phyloP scores from a whole-genome alignment of 1,140 invertebrate species.

The Lucilia cuprina region DNA sequence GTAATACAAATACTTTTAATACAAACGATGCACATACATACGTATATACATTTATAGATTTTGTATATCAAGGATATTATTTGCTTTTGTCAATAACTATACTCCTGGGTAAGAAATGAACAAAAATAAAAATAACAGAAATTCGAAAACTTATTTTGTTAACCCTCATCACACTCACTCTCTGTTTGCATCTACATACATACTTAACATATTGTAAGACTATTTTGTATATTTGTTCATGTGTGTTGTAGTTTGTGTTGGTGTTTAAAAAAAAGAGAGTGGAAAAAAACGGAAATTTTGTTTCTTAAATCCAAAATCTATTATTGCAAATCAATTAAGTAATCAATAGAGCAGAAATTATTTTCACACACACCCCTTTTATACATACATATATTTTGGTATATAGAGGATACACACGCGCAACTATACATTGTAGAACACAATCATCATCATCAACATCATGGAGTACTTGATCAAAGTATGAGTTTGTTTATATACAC shows the following conservation, averaged over 20 bases:
- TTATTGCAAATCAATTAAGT: constrained; percentile 55
- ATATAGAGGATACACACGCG: not conserved
- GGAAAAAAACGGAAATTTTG: not conserved
- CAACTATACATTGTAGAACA: not conserved
- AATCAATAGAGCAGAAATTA: constrained; percentile 61
- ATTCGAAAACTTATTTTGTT: not conserved
- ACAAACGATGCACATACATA: too few relatives aligned
- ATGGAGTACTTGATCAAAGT: not conserved
- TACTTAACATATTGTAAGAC: not conserved
- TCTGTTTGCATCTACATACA: too few relatives aligned
- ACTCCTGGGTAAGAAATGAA: not conserved
- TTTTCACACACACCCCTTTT: not conserved
- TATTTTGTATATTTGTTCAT: not conserved
- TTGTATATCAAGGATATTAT: not conserved
- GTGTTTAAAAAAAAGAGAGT: not conserved
- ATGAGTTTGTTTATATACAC: too few relatives aligned
- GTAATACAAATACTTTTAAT: not conserved
- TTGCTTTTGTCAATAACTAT: not conserved
- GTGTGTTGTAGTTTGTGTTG: not conserved
- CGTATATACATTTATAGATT: not conserved
- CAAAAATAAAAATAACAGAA: not conserved
- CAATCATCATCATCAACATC: not conserved
- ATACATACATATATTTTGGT: not conserved
- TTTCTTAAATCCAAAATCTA: constrained; percentile 14
- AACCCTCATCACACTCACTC: not conserved